phyloP scores from a whole-genome alignment of 2,113 vertebrate genomes.

The Pterocles burchelli region DNA sequence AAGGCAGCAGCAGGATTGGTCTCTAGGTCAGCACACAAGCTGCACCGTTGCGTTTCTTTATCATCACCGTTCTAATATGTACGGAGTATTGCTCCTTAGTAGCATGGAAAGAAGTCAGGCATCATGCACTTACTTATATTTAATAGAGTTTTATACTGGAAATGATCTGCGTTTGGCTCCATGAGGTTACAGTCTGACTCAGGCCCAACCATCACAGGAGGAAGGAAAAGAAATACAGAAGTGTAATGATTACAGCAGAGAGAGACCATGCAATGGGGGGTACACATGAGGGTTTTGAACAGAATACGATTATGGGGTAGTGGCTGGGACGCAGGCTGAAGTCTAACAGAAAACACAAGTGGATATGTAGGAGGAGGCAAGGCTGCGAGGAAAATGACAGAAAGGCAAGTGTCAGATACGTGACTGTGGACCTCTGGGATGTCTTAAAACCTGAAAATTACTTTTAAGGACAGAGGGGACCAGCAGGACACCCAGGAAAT shows the following conservation, averaged over 20 bases:
- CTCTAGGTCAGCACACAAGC: not conserved
- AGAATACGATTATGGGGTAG: not conserved
- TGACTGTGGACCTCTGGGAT: not conserved
- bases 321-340: not conserved
- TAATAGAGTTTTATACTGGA: not conserved
- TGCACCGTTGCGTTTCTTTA: not conserved
- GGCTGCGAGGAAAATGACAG: not conserved
- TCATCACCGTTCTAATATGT: not conserved
- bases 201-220: not conserved
- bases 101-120: not conserved
- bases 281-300: not conserved
- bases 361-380: not conserved
- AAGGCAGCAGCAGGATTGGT: not conserved
- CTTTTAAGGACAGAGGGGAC: not conserved
- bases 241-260: not conserved
- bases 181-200: not conserved
- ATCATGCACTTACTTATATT: not conserved
- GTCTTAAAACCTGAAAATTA: not conserved
- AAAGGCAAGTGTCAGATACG: fast-evolving
- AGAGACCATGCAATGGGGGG: not conserved
- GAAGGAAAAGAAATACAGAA: not conserved
- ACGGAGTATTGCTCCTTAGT: fast-evolving
- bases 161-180: not conserved
- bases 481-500: not conserved
- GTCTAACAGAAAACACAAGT: not conserved